Evolutionary conservation across 1,140 invertebrate genomes (phyloP).

Genomic region (Meloidogyne chitwoodi): DNA sequence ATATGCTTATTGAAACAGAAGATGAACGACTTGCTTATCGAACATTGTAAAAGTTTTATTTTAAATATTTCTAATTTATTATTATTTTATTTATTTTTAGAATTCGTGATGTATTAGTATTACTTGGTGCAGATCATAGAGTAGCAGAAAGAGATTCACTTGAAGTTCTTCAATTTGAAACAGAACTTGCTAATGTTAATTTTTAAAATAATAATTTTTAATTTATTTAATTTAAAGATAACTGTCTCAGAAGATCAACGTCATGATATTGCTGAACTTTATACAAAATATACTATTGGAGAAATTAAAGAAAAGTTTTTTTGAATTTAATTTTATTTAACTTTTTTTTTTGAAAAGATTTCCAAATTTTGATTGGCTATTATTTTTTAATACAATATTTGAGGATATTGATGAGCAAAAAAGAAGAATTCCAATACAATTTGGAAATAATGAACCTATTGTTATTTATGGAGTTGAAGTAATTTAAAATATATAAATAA

Average conservation of each 20-base stretch:
- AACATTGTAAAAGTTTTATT: constrained; percentile 27
- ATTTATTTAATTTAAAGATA: constrained; percentile 41
- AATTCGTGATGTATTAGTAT: constrained; percentile 59
- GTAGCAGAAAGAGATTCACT: constrained; percentile 69
- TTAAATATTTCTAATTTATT: constrained; percentile 25
- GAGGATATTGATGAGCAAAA: constrained; percentile 45
- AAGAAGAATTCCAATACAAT: constrained; percentile 30
- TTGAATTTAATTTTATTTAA: background rate
- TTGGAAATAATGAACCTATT: constrained; percentile 48
- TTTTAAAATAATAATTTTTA: constrained; percentile 4
- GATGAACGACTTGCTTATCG: constrained; percentile 56
- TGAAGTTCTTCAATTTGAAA: constrained; percentile 78
- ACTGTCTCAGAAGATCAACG: constrained; percentile 59
- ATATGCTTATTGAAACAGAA: constrained; percentile 55
- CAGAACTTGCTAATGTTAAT: constrained; percentile 70
- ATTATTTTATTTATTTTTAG: background rate
- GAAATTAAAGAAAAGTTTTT: constrained; percentile 42
- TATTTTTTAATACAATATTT: constrained; percentile 58
- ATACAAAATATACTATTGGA: constrained; percentile 59
- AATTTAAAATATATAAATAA: background rate
- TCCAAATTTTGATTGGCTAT: constrained; percentile 53
- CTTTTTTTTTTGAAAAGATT: constrained; percentile 20
- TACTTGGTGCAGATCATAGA: constrained; percentile 68
- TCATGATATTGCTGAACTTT: constrained; percentile 58
- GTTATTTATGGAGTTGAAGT: constrained; percentile 57